phyloP scores from a whole-genome alignment of 2,797 vertebrate species.

The Sebastes itinus region DNA sequence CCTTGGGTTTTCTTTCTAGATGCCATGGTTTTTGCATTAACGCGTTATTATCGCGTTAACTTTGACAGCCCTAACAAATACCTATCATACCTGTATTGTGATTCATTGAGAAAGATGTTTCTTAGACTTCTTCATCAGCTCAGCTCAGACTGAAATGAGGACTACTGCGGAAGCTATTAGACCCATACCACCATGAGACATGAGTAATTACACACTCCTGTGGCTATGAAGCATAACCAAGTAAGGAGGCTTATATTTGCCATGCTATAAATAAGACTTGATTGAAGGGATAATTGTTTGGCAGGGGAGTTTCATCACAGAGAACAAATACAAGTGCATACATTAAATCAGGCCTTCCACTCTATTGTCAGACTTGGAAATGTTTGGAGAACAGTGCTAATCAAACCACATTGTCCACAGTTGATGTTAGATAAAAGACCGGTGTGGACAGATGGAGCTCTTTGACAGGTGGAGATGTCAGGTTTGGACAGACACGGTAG shows the following conservation, averaged over 20 bases:
- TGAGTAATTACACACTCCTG: slow-evolving; percentile 45
- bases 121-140: slow-evolving; percentile 5
- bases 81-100: neutral
- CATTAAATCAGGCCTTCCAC: slow-evolving; percentile 10
- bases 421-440: slow-evolving; percentile 1
- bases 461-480: slow-evolving; percentile 40
- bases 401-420: slow-evolving; percentile 3
- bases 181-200: slow-evolving; percentile 20
- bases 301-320: neutral
- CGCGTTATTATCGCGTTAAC: too few species aligned
- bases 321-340: neutral
- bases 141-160: slow-evolving; percentile 3
- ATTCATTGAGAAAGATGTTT: slow-evolving; percentile 6
- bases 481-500: slow-evolving; percentile 3
- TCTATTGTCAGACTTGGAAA: neutral
- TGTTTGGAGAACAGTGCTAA: neutral
- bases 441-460: neutral
- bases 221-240: slow-evolving; percentile 48
- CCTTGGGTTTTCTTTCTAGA: too few species aligned
- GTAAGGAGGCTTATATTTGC: slow-evolving; percentile 33
- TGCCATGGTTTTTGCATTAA: too few species aligned
- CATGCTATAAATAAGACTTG: slow-evolving; percentile 48
- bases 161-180: slow-evolving; percentile 7
- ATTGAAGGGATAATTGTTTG: slow-evolving; percentile 57
- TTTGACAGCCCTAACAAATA: neutral